phyloP scores from a whole-genome alignment of 35 echinoderm and acorn worm species.

The Lytechinus pictus region DNA sequence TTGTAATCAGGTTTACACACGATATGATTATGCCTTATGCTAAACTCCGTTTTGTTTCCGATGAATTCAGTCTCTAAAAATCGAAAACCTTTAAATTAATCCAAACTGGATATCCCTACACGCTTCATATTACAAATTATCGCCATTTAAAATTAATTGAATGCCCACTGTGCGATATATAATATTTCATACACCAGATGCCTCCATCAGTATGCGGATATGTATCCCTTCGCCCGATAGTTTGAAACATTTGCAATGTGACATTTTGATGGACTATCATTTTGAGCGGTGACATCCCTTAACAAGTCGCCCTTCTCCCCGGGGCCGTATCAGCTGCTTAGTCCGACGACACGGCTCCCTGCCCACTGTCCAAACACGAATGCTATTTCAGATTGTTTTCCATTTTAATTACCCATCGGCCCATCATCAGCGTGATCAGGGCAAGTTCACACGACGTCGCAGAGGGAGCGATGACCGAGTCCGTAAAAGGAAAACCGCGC shows the following conservation, averaged over 20 bases:
- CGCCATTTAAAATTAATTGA: too few species aligned
- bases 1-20: too few species aligned
- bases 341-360: not conserved
- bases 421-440: not conserved
- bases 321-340: not conserved
- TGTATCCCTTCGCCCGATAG: not conserved
- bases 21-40: too few species aligned
- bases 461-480: too few species aligned
- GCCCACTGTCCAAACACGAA: constrained; percentile 1
- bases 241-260: not conserved
- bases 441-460: not conserved
- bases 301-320: not conserved
- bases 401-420: not conserved
- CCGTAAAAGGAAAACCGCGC: too few species aligned
- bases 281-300: not conserved
- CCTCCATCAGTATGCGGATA: not conserved
- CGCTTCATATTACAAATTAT: too few species aligned
- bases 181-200: not conserved
- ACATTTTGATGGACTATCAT: not conserved
- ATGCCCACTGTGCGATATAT: too few species aligned
- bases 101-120: too few species aligned
- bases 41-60: too few species aligned
- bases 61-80: too few species aligned
- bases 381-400: constrained; percentile 12
- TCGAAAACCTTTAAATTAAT: too few species aligned